These are phyloP conservation scores for Conger conger DNA, from an alignment of 2,113 vertebrate species.

Conservation along the genomic window DNA sequence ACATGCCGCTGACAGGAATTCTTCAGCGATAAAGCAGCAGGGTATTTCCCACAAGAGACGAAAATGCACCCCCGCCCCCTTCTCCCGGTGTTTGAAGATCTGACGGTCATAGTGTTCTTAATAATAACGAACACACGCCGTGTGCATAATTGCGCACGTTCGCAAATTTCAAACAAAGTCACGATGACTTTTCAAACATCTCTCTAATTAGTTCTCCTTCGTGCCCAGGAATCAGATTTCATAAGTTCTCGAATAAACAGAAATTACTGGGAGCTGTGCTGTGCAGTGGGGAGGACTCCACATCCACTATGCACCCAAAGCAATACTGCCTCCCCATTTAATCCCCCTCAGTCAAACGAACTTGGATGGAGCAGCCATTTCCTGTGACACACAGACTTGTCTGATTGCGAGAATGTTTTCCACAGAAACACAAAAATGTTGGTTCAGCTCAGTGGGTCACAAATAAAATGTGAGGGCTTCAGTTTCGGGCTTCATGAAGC, in stretches of 20 bases:
- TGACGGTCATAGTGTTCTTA: not conserved
- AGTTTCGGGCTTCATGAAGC: no score
- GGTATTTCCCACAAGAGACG: not conserved
- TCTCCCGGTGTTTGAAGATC: not conserved
- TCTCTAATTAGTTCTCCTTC: not conserved
- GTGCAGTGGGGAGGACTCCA: no score
- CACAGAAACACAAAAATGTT: no score
- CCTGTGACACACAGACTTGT: no score
- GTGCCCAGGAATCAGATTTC: not conserved
- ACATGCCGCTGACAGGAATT: not conserved
- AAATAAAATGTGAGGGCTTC: no score
- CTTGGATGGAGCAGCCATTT: no score
- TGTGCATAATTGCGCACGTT: not conserved
- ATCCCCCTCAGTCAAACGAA: no score
- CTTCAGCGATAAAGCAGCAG: not conserved
- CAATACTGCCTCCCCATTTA: no score
- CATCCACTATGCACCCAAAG: no score
- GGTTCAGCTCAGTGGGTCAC: no score
- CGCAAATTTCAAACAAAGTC: not conserved
- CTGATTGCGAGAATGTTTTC: no score
- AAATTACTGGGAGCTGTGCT: no score
- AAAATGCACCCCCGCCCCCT: not conserved
- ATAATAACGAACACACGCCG: not conserved
- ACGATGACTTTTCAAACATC: not conserved
- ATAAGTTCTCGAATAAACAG: not conserved